Conservation (phyloP, 2,113 vertebrate species). For the Catagonus wagneri region DNA sequence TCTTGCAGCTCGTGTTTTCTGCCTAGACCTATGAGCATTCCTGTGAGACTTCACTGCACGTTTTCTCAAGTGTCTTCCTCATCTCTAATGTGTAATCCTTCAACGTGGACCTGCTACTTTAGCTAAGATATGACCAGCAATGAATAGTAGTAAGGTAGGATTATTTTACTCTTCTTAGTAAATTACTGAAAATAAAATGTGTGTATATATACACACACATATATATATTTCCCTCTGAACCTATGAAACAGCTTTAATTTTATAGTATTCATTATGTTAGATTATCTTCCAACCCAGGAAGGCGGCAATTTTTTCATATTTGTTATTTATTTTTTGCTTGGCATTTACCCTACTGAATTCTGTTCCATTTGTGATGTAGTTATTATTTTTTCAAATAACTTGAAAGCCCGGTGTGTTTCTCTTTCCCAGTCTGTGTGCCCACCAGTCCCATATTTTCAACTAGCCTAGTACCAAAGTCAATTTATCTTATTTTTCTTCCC, state of each 20-base stretch:
- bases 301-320: neutral
- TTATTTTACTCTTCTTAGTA: slow-evolving; percentile 44
- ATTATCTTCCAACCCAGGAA: neutral
- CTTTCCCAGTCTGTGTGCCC: neutral
- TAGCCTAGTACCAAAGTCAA: neutral
- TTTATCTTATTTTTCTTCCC: slow-evolving; percentile 23
- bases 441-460: neutral
- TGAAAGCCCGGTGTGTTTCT: neutral
- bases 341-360: slow-evolving; percentile 40
- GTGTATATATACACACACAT: neutral
- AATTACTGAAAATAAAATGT: neutral
- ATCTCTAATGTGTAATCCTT: slow-evolving; percentile 32
- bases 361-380: slow-evolving; percentile 30
- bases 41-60: slow-evolving; percentile 23
- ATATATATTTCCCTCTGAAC: neutral
- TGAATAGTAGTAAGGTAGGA: slow-evolving; percentile 74
- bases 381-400: slow-evolving; percentile 19
- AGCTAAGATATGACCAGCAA: slow-evolving; percentile 66
- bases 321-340: slow-evolving; percentile 21
- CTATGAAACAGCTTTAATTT: slow-evolving; percentile 42
- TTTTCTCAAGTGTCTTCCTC: slow-evolving; percentile 65
- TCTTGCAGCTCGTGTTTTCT: slow-evolving; percentile 67
- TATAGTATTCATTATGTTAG: slow-evolving; percentile 13
- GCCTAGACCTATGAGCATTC: slow-evolving; percentile 44
- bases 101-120: slow-evolving; percentile 66